Evolutionary conservation across 2,797 vertebrate genomes (phyloP).

Genomic region (Scomberomorus guttatus): DNA sequence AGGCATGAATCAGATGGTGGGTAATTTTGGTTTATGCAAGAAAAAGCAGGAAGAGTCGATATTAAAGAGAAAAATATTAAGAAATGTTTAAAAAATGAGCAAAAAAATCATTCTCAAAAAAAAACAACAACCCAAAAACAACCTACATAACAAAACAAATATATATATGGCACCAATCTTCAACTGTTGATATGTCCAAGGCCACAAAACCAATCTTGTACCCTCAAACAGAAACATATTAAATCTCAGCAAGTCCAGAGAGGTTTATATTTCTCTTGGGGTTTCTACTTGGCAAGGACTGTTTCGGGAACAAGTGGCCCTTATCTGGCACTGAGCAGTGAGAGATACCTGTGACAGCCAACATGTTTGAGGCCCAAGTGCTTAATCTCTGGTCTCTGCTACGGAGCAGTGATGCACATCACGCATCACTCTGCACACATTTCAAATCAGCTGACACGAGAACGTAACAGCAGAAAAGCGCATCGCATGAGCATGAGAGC

Average conservation of each 20-base stretch:
- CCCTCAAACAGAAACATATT: slow-evolving; percentile 53
- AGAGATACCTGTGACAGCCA: slow-evolving; percentile 80
- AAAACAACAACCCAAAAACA: no score
- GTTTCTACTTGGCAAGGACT: slow-evolving; percentile 53
- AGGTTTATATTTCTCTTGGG: slow-evolving; percentile 50
- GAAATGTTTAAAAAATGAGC: neutral
- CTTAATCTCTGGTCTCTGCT: slow-evolving; percentile 81
- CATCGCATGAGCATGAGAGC: slow-evolving; percentile 34
- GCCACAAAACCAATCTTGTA: slow-evolving; percentile 58
- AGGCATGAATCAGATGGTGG: neutral
- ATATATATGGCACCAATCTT: slow-evolving; percentile 14
- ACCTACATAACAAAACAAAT: neutral
- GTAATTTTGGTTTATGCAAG: neutral
- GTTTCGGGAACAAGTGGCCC: slow-evolving; percentile 71
- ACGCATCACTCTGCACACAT: slow-evolving; percentile 59
- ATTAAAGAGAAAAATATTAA: neutral
- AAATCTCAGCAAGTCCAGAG: slow-evolving; percentile 45
- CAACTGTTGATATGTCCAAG: slow-evolving; percentile 39
- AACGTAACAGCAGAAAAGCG: slow-evolving; percentile 23
- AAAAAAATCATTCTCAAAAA: slow-evolving; percentile 10
- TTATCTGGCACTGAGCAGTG: slow-evolving; percentile 74
- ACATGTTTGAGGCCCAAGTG: slow-evolving; percentile 76
- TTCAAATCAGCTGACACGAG: slow-evolving; percentile 56
- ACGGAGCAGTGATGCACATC: slow-evolving; percentile 73
- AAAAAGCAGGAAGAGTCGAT: slow-evolving; percentile 4